A percentile compares a stretch with the other conserved stretches of the same genome.
Evolutionary conservation across 2,888 invertebrate genomes (phyloP).

Genomic region (Trachelus troglodyta): DNA sequence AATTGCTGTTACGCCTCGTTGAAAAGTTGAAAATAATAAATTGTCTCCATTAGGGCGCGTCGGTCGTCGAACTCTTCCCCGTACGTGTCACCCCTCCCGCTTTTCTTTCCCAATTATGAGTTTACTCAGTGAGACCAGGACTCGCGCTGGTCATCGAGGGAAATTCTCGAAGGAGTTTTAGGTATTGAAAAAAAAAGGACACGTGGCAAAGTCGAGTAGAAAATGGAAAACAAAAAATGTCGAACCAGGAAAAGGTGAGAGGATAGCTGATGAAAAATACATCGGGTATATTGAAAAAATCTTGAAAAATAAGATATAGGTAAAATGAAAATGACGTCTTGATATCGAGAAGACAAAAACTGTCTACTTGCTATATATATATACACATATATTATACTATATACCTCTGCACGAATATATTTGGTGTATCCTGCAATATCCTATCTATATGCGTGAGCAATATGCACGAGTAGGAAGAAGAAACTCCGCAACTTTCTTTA

Average conservation of each 20-base stretch:
- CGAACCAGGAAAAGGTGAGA: not conserved
- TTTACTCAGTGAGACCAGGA: not conserved
- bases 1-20: constrained; percentile 38
- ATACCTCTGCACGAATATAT: not conserved
- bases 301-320: not conserved
- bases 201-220: not conserved
- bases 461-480: not conserved
- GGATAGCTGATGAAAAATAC: not conserved
- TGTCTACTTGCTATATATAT: too few relatives aligned
- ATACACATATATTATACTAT: not conserved
- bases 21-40: constrained; percentile 56
- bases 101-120: not conserved
- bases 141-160: not conserved
- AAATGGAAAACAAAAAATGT: not conserved
- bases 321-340: not conserved
- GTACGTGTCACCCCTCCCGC: not conserved
- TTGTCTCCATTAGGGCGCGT: constrained; percentile 42
- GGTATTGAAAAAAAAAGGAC: not conserved
- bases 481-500: not conserved
- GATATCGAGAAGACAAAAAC: too few relatives aligned
- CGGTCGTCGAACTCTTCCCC: not conserved
- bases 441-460: not conserved
- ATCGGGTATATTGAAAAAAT: not conserved
- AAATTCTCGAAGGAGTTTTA: not conserved
- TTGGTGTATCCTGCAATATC: not conserved